Conservation (phyloP, 2,797 vertebrate species). For the Thripadectes ignobilis region DNA sequence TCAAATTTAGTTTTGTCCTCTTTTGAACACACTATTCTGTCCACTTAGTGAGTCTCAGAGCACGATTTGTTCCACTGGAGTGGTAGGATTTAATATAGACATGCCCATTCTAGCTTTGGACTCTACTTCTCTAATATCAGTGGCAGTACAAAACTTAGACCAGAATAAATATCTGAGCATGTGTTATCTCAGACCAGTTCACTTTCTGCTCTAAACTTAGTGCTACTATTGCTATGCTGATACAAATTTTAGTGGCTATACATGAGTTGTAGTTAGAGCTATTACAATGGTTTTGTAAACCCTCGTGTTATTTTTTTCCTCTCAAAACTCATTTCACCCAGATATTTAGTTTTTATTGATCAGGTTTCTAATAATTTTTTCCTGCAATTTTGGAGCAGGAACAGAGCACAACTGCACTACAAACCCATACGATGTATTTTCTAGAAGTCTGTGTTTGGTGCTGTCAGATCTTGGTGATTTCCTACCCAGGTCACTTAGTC, state of each 20-base stretch:
- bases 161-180: background rate
- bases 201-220: background rate
- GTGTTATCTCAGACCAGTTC: background rate
- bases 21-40: background rate
- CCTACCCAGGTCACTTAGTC: background rate
- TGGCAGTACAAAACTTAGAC: background rate
- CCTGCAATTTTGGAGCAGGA: background rate
- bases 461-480: background rate
- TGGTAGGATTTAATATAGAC: background rate
- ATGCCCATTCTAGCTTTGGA: background rate
- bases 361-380: background rate
- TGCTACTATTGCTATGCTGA: background rate
- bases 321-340: background rate
- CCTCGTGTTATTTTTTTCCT: fast-evolving
- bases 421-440: background rate
- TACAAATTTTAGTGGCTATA: background rate
- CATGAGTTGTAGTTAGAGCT: background rate
- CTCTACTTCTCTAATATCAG: background rate
- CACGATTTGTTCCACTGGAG: background rate
- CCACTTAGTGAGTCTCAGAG: background rate
- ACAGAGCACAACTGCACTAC: background rate
- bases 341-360: background rate
- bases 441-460: background rate
- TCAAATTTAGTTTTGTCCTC: background rate
- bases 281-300: background rate